Base-by-base conservation (phyloP, 2,797 vertebrate genomes). In the Brachyrhaphis roseni region DNA sequence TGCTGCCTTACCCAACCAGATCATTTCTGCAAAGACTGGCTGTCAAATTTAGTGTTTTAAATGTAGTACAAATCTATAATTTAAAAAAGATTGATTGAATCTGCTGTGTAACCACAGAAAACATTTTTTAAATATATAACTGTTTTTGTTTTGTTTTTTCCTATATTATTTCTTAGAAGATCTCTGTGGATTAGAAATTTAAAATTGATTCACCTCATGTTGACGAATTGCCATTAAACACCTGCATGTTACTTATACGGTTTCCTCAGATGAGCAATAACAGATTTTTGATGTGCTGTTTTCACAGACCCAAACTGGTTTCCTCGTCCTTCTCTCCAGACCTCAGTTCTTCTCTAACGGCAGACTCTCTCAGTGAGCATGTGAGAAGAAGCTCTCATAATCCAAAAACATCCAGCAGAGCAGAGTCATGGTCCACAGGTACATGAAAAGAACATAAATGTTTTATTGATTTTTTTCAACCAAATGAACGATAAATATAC, bases 381-480 rank as follows among this genome's bases (percentile, higher is more conserved):
- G 62, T 79, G 16, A 90, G 80, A 84, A 86, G 83, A 70, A 41
- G 49, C 1, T 83, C 84, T 55, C 91, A 87, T 78, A 64, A 59
- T 51, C 77, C 68, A 8, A 87, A 80, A 76, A 66, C 70, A 41
- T 84, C 51, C 49, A 72, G 85, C 51, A 84, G 82, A 84, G 41
- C 77, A 45, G 93, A 94, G 41, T 72, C 71, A 46, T 73, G 77
- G 36, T 68, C 83, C 49, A 70, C 91, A 74, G 94, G 95, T 96
- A 90, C 77, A 76, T 74, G 36, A 55, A 81, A 43, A 51, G 66
- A 43, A 45, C 26, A 79, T 16, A 13, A 18, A 16, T 23, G 28
- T 74, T 46, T 49, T 78, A 75, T 2, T 45, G 0, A 72, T 51
- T 47, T 36, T 23, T 0, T 46, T 34, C 23, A 1, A 49, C 36